phyloP scores from a whole-genome alignment of 2,113 vertebrate genomes.

The Anthoscopus minutus region DNA sequence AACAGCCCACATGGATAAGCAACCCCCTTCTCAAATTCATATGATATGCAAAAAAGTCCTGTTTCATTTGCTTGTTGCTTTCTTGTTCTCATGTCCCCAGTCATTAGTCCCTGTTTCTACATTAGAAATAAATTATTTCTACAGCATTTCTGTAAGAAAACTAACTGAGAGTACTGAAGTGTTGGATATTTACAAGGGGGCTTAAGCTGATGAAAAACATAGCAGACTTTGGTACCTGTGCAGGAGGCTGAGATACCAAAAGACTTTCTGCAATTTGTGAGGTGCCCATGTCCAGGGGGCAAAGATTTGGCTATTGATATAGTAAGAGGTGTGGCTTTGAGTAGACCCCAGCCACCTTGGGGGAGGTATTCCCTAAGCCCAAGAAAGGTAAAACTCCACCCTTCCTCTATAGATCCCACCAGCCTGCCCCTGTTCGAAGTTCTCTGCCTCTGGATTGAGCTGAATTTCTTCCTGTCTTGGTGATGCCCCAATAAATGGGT shows the following conservation, averaged over 20 bases:
- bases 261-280: neutral
- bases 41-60: neutral
- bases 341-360: too few species aligned
- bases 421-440: too few species aligned
- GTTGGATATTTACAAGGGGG: neutral
- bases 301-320: too few species aligned
- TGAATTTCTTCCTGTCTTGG: too few species aligned
- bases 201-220: neutral
- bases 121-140: neutral
- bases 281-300: too few species aligned
- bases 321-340: too few species aligned
- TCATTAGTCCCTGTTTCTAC: neutral
- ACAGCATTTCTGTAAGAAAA: neutral
- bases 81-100: neutral
- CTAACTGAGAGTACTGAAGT: neutral
- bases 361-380: too few species aligned
- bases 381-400: too few species aligned
- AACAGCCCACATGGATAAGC: neutral
- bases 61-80: neutral
- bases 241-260: neutral
- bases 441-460: too few species aligned
- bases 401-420: too few species aligned
- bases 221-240: accelerated
- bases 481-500: too few species aligned
- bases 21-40: neutral